These are phyloP conservation scores for Mallotus villosus DNA, from an alignment of 2,797 vertebrate species.

Conservation along the genomic window DNA sequence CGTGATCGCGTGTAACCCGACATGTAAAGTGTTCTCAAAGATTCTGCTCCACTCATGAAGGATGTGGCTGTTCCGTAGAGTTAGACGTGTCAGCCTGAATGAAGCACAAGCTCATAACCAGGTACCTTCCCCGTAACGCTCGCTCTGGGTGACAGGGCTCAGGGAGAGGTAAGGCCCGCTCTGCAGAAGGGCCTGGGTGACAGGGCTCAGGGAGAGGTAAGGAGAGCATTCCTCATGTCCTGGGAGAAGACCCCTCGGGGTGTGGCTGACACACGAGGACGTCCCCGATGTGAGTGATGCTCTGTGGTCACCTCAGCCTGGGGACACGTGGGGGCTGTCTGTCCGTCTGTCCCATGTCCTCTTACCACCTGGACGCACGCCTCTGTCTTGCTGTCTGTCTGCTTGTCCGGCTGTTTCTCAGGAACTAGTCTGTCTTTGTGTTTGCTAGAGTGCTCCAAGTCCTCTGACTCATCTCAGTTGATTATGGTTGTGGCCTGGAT, in stretches of 20 bases:
- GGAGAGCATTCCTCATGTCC: background rate
- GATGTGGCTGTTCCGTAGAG: background rate
- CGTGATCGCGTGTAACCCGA: slow-evolving; percentile 33
- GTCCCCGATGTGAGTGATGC: background rate
- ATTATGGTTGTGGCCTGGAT: slow-evolving; percentile 38
- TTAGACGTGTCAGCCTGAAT: background rate
- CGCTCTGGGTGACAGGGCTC: background rate
- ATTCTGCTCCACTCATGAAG: background rate
- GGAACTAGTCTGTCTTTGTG: background rate
- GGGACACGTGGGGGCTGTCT: slow-evolving; percentile 27
- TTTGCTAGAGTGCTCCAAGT: background rate
- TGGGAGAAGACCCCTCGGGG: no score
- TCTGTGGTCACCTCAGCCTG: slow-evolving; percentile 15
- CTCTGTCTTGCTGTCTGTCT: slow-evolving; percentile 24
- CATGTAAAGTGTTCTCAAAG: slow-evolving; percentile 29
- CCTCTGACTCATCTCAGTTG: slow-evolving; percentile 30
- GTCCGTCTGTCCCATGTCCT: slow-evolving; percentile 24
- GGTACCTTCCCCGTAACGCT: slow-evolving; percentile 28
- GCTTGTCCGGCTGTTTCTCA: slow-evolving; percentile 20
- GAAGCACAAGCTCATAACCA: slow-evolving; percentile 39
- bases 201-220: background rate
- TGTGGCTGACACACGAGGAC: no score
- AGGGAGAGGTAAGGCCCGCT: background rate
- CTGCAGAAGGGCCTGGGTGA: background rate
- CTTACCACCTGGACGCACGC: slow-evolving; percentile 13